Percentiles rank a stretch among this genome's conserved stretches.
These are phyloP conservation scores for Leptosomus discolor DNA, from an alignment of 2,113 vertebrate genomes.

Conservation along the genomic window DNA sequence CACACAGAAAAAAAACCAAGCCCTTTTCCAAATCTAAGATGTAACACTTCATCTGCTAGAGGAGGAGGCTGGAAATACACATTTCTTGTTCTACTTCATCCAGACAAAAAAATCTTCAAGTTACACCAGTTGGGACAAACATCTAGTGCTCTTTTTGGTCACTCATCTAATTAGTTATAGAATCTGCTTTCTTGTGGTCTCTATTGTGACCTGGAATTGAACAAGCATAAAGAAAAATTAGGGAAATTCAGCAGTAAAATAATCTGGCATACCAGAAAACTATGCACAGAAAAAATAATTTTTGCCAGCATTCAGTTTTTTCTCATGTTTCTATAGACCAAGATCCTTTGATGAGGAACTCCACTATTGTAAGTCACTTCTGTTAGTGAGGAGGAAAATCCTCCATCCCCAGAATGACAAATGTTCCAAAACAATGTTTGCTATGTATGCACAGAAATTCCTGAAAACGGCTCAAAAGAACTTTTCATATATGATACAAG, in stretches of 20 bases:
- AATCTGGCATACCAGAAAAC: background rate
- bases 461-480: background rate
- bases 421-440: background rate
- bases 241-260: background rate
- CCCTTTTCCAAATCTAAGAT: background rate
- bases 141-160: background rate
- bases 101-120: background rate
- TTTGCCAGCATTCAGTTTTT: background rate
- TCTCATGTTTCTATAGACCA: background rate
- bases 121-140: background rate
- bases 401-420: background rate
- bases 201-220: background rate
- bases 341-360: background rate
- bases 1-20: background rate
- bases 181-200: background rate
- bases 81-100: background rate
- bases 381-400: background rate
- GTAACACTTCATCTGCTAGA: background rate
- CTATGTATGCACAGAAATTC: background rate
- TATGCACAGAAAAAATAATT: background rate
- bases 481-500: background rate
- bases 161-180: background rate
- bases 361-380: background rate
- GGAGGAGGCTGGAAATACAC: background rate
- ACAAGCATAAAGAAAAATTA: background rate